phyloP scores from a whole-genome alignment of 2,888 invertebrate genomes.

The Clusia tigrina region DNA sequence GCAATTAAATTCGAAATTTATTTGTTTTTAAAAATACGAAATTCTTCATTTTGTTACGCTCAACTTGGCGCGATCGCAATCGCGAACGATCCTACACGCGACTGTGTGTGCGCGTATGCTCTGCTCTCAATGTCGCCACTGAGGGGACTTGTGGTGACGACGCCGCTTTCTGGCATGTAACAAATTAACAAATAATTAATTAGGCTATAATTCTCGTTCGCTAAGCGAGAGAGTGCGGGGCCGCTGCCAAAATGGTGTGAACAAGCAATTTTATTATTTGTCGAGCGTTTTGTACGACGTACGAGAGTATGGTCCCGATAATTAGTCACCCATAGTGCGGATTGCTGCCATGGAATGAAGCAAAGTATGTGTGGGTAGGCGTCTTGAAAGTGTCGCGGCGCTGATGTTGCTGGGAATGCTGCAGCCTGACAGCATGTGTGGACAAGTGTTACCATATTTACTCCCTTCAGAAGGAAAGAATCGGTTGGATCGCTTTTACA shows the following conservation, averaged over 20 bases:
- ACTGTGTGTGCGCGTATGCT: too few relatives aligned
- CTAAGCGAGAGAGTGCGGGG: neutral
- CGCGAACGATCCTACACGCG: conserved; percentile 13
- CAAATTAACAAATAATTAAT: conserved; percentile 61
- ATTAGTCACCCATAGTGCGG: conserved; percentile 25
- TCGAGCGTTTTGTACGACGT: conserved; percentile 5
- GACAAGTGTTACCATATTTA: too few relatives aligned
- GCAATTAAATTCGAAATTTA: conserved; percentile 50
- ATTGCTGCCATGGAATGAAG: neutral
- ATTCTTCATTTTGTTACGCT: neutral
- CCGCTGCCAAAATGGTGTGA: conserved; percentile 29
- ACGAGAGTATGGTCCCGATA: conserved; percentile 2
- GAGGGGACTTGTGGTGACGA: conserved; percentile 27
- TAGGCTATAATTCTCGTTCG: conserved; percentile 51
- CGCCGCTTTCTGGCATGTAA: conserved; percentile 39
- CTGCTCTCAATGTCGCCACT: conserved; percentile 19
- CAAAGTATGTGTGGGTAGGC: conserved; percentile 2
- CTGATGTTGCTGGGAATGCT: too few relatives aligned
- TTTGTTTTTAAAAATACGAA: conserved; percentile 27
- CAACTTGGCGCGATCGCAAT: neutral
- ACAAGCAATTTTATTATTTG: conserved; percentile 25
- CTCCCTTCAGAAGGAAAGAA: too few relatives aligned
- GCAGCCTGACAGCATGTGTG: too few relatives aligned
- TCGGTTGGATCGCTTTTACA: too few relatives aligned
- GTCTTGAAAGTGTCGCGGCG: conserved; percentile 4